Percentiles rank a stretch among this genome's conserved stretches.
phyloP scores from a whole-genome alignment of 2,888 invertebrate species.

The Nasonovia ribisnigri region DNA sequence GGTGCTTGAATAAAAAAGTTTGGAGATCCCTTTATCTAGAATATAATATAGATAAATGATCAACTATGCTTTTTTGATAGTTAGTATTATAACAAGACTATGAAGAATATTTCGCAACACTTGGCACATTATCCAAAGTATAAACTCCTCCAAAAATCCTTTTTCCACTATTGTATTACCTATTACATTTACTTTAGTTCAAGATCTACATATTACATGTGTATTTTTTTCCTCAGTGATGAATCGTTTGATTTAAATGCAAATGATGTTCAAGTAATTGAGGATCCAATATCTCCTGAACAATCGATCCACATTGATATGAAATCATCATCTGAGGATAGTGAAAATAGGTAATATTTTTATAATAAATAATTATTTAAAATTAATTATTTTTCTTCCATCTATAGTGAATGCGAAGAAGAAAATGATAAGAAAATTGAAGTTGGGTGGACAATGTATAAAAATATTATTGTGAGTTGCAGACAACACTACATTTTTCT shows the following conservation, averaged over 20 bases:
- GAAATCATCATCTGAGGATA: slow-evolving; percentile 56
- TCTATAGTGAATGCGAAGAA: slow-evolving; percentile 44
- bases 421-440: slow-evolving; percentile 47
- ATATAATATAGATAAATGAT: not conserved
- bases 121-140: not conserved
- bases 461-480: slow-evolving; percentile 65
- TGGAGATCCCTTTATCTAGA: not conserved
- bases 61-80: not conserved
- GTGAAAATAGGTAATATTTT: slow-evolving; percentile 38
- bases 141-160: not conserved
- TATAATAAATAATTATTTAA: not conserved
- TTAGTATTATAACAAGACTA: not conserved
- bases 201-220: not conserved
- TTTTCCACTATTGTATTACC: not conserved
- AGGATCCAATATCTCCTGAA: slow-evolving; percentile 54
- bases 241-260: slow-evolving; percentile 59
- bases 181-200: not conserved
- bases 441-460: slow-evolving; percentile 65
- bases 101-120: not conserved
- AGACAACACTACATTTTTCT: not conserved
- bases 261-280: slow-evolving; percentile 55
- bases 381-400: not conserved
- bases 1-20: not conserved
- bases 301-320: slow-evolving; percentile 62
- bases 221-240: slow-evolving; percentile 43